Conservation (phyloP, 2,888 invertebrate species). For the Melieria picta region DNA sequence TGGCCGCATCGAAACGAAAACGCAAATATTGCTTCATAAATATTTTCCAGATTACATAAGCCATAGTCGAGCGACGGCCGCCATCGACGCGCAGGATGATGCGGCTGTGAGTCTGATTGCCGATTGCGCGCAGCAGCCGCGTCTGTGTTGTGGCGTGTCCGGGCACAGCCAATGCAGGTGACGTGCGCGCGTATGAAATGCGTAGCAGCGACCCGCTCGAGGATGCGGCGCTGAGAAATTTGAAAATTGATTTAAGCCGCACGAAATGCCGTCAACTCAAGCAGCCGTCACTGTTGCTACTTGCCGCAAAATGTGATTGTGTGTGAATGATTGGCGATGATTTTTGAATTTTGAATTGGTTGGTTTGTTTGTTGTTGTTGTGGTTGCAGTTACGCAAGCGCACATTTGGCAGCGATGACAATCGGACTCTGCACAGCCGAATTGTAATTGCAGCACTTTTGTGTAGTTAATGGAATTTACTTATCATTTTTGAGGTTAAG, state of each 20-base stretch:
- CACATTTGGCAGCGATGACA: too few relatives aligned
- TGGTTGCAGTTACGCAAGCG: too few relatives aligned
- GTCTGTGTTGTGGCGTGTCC: too few relatives aligned
- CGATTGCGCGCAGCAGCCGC: not conserved
- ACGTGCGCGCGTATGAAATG: slow-evolving; percentile 50
- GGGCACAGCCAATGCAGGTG: slow-evolving; percentile 50
- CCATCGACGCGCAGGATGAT: not conserved
- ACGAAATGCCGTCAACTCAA: not conserved
- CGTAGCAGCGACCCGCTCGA: slow-evolving; percentile 18
- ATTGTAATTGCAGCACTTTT: too few relatives aligned
- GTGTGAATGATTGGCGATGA: slow-evolving; percentile 19
- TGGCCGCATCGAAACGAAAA: slow-evolving; percentile 53
- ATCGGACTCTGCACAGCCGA: too few relatives aligned
- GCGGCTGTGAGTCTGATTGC: slow-evolving; percentile 9
- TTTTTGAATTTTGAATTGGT: not conserved
- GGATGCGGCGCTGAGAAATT: slow-evolving; percentile 4
- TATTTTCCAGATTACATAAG: slow-evolving; percentile 64
- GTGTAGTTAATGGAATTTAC: too few relatives aligned
- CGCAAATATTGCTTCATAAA: slow-evolving; percentile 62
- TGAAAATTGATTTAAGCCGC: slow-evolving; percentile 32
- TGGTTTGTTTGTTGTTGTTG: too few relatives aligned
- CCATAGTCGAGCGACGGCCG: slow-evolving; percentile 48
- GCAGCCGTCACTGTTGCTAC: not conserved
- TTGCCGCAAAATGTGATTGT: not conserved
- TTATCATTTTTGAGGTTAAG: too few relatives aligned